Evolutionary conservation across 1,140 invertebrate species (phyloP), one percentile per base, ranked within the genome.

Genomic region (Agrypnia vestita): DNA sequence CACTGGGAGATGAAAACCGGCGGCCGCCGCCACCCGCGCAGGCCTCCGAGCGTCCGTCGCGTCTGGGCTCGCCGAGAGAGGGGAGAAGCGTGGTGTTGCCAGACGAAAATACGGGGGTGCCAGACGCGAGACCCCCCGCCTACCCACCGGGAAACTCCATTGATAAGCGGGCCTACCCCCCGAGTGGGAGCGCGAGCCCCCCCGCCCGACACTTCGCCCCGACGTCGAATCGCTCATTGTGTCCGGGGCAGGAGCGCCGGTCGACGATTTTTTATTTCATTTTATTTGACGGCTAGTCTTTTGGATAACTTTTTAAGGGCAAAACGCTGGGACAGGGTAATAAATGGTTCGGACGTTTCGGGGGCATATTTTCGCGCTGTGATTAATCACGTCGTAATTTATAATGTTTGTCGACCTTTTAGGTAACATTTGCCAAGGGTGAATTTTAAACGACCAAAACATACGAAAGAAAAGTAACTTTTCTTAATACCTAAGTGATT

Each of bases 131-230:
- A 47, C 49, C 19, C 72, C 72, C 59, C 46, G 59, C 53, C 80
- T 71, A 56, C 80, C 56, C 75, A 55, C 69, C 61, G 56, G 55
- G 71, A 61, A 72, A 67, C 62, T 82, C 73, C 77, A 79, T 82
- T 79, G 80, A 79, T 79, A 76, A 79, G 59, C 75, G 15, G 46
- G 44, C 69, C 35, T 44, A 35, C 69, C 53, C 19, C 3, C 4
- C 1, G 25, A 6, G 25, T 35, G 25, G 25, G 25, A 6, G 25
- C 25, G 25, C 1, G 25, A 6, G n/a, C n/a, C n/a, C n/a, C 53
- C 44, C 4, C n/a, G 17, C 9, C 64, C 21, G 12, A 53, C 47
- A 44, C 53, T 44, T 17, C 49, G 64, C 17, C 43, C 46, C 11
- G 17, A 47, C 53, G 19, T 47, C 55, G 49, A 43, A 71, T 69